Conservation (phyloP, 2,797 vertebrate species). For the Takifugu ocellatus region DNA sequence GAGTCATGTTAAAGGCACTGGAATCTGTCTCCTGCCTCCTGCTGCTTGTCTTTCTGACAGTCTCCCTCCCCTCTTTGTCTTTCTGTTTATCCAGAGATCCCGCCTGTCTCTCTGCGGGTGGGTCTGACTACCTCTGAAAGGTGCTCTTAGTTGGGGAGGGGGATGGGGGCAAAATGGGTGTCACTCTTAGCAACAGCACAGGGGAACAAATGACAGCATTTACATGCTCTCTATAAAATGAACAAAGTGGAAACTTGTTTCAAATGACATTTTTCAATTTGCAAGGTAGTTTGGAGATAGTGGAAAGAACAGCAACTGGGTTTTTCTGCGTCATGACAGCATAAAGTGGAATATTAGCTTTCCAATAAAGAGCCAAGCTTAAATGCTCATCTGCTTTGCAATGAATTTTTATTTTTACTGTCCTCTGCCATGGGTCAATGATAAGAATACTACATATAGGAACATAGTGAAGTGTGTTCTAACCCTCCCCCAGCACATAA, state of each 20-base stretch:
- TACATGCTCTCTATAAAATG: constrained; percentile 61
- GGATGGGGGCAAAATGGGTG: constrained; percentile 24
- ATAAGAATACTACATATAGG: no score
- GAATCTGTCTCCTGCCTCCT: constrained; percentile 36
- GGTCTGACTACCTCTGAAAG: constrained; percentile 15
- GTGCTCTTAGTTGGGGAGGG: constrained; percentile 6
- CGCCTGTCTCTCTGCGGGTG: constrained; percentile 1
- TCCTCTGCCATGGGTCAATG: no score
- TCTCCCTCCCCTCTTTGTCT: constrained; percentile 7
- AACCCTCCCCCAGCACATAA: background rate
- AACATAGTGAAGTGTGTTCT: no score
- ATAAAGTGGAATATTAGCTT: no score
- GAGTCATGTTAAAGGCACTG: constrained; percentile 40
- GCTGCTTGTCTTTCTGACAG: constrained; percentile 10
- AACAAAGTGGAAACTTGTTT: constrained; percentile 50
- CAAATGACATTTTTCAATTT: constrained; percentile 16
- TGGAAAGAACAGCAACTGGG: constrained; percentile 1
- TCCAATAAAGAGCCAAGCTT: background rate
- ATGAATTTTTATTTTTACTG: no score
- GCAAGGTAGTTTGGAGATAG: background rate
- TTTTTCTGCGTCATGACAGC: no score
- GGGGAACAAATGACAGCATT: constrained; percentile 41
- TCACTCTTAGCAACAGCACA: constrained; percentile 17
- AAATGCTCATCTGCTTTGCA: no score
- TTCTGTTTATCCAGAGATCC: constrained; percentile 1